Percentiles rank a stretch among this genome's conserved stretches.
These are phyloP conservation scores for Mobula hypostoma DNA, from an alignment of 2,113 vertebrate species.

Conservation along the genomic window DNA sequence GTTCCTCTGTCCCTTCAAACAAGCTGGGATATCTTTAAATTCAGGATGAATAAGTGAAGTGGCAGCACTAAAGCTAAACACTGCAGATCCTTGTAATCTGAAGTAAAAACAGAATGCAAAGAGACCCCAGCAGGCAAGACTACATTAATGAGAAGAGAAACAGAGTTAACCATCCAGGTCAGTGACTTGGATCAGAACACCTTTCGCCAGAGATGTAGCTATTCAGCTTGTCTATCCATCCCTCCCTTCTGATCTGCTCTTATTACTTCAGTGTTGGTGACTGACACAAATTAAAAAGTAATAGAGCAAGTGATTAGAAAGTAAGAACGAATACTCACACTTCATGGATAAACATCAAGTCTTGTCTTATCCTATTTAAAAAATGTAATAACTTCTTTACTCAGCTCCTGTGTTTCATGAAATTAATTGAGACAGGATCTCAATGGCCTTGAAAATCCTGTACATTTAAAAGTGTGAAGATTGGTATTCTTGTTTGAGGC, in stretches of 20 bases:
- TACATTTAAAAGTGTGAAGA: neutral
- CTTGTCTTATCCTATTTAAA: neutral
- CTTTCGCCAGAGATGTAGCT: no score
- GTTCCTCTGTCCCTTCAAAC: neutral
- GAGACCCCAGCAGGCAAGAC: no score
- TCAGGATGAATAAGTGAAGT: neutral
- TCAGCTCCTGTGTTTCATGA: neutral
- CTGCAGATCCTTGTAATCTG: no score
- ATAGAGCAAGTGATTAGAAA: neutral
- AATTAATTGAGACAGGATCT: neutral
- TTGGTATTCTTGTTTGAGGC: neutral
- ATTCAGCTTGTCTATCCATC: neutral
- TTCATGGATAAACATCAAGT: neutral
- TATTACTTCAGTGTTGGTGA: neutral
- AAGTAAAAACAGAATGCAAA: no score
- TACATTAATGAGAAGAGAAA: no score
- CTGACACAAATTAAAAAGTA: neutral
- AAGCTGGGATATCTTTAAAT: neutral
- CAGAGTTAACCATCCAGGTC: no score
- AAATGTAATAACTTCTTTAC: neutral
- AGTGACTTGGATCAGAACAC: no score
- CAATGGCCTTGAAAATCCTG: slow-evolving; percentile 1
- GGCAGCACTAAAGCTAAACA: neutral
- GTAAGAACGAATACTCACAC: neutral
- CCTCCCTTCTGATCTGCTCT: neutral